A percentile compares a stretch with the other conserved stretches of the same genome.
These are phyloP conservation scores for Plagiodera versicolora DNA, from an alignment of 2,888 invertebrate species.

Conservation along the genomic window DNA sequence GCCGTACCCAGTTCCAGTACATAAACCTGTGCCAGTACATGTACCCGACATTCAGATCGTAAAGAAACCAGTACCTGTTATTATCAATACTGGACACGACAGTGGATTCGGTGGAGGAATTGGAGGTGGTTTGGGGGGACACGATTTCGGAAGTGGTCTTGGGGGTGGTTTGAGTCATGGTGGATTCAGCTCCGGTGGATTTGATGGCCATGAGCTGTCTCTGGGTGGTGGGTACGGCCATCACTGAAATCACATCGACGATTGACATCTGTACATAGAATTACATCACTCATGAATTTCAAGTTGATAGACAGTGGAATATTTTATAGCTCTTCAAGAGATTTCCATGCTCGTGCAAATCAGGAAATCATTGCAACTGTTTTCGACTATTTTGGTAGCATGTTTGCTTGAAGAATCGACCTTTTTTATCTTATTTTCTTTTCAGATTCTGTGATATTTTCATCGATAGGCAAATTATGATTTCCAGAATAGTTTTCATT, in stretches of 20 bases:
- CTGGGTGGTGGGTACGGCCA: slow-evolving; percentile 33
- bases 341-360: slow-evolving; percentile 13
- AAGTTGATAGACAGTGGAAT: slow-evolving; percentile 8
- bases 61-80: slow-evolving; percentile 58
- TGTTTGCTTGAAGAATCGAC: slow-evolving; percentile 19
- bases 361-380: slow-evolving; percentile 26
- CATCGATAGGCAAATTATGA: slow-evolving; percentile 19
- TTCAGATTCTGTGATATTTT: slow-evolving; percentile 21
- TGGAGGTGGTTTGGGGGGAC: slow-evolving; percentile 26
- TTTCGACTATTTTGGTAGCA: slow-evolving; percentile 24
- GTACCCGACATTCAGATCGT: slow-evolving; percentile 58
- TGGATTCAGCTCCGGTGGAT: slow-evolving; percentile 31
- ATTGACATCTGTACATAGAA: slow-evolving; percentile 2
- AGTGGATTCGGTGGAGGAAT: slow-evolving; percentile 32
- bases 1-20: slow-evolving; percentile 52
- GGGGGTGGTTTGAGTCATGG: slow-evolving; percentile 32
- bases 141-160: slow-evolving; percentile 24
- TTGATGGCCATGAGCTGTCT: slow-evolving; percentile 30
- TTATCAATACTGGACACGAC: slow-evolving; percentile 44
- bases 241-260: slow-evolving; percentile 24
- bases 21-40: slow-evolving; percentile 53
- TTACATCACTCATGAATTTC: not conserved
- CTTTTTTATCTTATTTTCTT: slow-evolving; percentile 6
- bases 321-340: slow-evolving; percentile 29
- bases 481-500: slow-evolving; percentile 18